Conservation (phyloP, 2,888 invertebrate species). For the Pterostichus madidus region DNA sequence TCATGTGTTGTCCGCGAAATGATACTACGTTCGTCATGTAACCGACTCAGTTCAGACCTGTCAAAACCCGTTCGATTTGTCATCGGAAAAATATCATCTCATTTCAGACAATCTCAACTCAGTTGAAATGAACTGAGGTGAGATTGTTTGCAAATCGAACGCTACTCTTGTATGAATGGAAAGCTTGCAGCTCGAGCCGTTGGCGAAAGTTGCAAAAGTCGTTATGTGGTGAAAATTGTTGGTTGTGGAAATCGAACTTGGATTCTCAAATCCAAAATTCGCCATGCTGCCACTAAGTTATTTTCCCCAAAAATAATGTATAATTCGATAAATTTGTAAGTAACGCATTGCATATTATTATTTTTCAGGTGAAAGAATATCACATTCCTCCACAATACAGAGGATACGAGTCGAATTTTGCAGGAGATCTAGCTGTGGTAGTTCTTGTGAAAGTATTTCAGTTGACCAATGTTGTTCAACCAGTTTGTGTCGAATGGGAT, state of each 20-base stretch:
- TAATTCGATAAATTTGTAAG: too few species aligned
- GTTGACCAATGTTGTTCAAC: constrained; percentile 73
- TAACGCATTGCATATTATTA: not conserved
- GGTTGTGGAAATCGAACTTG: not conserved
- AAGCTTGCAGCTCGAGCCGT: too few species aligned
- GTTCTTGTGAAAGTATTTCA: constrained; percentile 71
- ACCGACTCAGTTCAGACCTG: too few species aligned
- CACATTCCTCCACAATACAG: constrained; percentile 40
- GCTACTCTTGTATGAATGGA: not conserved
- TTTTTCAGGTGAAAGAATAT: constrained; percentile 10
- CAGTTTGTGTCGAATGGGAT: constrained; percentile 74
- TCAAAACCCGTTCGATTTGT: too few species aligned
- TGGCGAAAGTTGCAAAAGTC: too few species aligned
- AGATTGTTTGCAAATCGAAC: too few species aligned
- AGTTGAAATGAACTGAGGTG: too few species aligned
- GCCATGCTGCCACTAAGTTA: not conserved
- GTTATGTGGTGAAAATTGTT: too few species aligned
- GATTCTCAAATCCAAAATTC: not conserved
- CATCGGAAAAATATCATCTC: too few species aligned
- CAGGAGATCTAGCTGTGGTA: constrained; percentile 74
- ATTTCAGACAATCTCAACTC: too few species aligned
- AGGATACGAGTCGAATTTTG: constrained; percentile 40
- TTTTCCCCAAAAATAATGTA: not conserved
- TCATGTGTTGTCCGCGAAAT: too few species aligned
- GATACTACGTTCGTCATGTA: too few species aligned